Evolutionary conservation across 2,113 vertebrate genomes (phyloP).

Genomic region (Tor tambroides): DNA sequence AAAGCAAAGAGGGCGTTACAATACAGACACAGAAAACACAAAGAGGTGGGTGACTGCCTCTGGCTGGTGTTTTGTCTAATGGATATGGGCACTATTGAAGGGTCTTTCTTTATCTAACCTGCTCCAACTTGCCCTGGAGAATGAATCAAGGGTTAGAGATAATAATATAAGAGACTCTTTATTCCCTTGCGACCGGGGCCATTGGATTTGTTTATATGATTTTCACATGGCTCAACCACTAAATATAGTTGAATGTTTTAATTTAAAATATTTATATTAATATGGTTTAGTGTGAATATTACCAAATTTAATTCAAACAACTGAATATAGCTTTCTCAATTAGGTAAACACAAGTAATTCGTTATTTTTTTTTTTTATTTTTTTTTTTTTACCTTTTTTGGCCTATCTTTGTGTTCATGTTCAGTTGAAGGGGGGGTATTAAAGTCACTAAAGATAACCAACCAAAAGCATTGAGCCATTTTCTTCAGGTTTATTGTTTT

Average conservation of each 20-base stretch:
- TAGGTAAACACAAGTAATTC: neutral
- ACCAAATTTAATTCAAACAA: neutral
- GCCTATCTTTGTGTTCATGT: neutral
- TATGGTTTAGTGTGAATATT: neutral
- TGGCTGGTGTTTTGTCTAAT: neutral
- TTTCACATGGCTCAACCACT: neutral
- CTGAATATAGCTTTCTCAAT: neutral
- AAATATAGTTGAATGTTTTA: neutral
- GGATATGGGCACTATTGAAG: conserved; percentile 5
- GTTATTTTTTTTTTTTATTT: no score
- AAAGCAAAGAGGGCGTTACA: conserved; percentile 11
- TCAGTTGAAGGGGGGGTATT: neutral
- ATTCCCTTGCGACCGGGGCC: neutral
- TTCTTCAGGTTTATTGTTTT: no score
- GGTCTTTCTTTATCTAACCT: conserved; percentile 11
- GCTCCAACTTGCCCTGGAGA: conserved; percentile 17
- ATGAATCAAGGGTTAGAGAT: neutral
- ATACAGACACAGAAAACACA: neutral
- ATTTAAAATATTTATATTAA: neutral
- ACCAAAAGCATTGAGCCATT: no score
- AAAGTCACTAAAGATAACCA: neutral
- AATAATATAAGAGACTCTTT: neutral
- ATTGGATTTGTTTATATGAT: neutral
- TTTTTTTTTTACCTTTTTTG: neutral
- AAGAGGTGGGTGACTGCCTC: neutral